Base-by-base conservation (phyloP, 2,888 invertebrate species). In the Drosophila parthenogenetica region DNA sequence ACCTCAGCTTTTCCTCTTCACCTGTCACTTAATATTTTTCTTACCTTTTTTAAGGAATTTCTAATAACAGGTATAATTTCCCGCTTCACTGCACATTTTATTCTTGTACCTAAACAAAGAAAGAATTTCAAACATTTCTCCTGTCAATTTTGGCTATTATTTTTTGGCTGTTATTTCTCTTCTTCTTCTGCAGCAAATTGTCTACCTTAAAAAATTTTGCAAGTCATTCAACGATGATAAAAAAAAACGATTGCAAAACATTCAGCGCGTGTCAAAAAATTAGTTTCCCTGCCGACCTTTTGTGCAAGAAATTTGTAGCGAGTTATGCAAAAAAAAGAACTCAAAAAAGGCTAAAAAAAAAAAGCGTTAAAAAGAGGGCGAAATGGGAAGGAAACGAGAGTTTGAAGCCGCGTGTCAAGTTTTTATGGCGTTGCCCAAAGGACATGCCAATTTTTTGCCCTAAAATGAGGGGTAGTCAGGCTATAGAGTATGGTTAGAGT, bases 261-360 rank as follows among this genome's bases (percentile, higher is more conserved):
- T 49, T 53, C 59, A 60, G 74, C 86, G 89, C 83, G 83, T 84
- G 83, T 83, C 87, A 86, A 86, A 82, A 83, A 86, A 82, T 77
- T 82, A 83, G 82, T 82, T 87, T 73, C 59, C 87, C 73, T 85
- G 63, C 53, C 64, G 58, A 61, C 73, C 63, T 81, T 73, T 69
- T 11, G 42, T 58, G 49, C 70, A 77, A 64, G 69, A 77, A 82
- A 77, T 87, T 87, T 82, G 82, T 87, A 75, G 78, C 81, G 68
- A 88, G 83, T 72, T 84, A 84, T 84, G 89, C 84, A 89, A 89
- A 35, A 35, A 32, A 29, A 29, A 29, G 29, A 5, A 29, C 8
- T 29, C 35, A 35, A 35, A 89, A 75, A 78, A 73, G 70, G 53
- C 60, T 69, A 70, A 64, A 64, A 67, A n/a, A n/a, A 69, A 69